A percentile compares a stretch with the other conserved stretches of the same genome.
Conservation (phyloP, 2,797 vertebrate genomes). For the Lacerta bilineata region DNA sequence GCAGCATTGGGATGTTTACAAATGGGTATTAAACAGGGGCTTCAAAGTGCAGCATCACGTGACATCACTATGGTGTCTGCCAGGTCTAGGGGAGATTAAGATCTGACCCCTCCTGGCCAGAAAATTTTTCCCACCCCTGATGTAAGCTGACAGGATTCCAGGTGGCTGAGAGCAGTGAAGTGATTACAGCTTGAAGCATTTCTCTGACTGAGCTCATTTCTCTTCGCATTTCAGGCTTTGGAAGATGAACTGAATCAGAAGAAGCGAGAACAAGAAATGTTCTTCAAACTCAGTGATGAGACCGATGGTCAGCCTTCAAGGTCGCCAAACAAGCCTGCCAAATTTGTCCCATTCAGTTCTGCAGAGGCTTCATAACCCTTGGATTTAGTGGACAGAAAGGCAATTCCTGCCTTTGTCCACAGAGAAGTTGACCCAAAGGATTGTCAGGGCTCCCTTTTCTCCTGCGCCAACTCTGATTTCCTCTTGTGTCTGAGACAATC, state of each 20-base stretch:
- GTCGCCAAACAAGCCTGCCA: conserved; percentile 87
- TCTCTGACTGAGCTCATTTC: conserved; percentile 4
- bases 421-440: conserved; percentile 48
- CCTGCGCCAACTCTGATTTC: conserved; percentile 35
- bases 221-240: conserved; percentile 81
- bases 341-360: conserved; percentile 89
- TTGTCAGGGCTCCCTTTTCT: neutral
- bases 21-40: too few species aligned
- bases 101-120: too few species aligned
- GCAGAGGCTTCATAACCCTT: conserved; percentile 81
- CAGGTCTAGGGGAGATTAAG: too few species aligned
- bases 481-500: neutral
- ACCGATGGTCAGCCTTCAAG: conserved; percentile 77
- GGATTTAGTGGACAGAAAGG: conserved; percentile 20
- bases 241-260: conserved; percentile 92
- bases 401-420: conserved; percentile 40
- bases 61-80: too few species aligned
- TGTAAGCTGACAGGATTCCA: neutral
- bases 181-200: neutral
- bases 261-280: conserved; percentile 92
- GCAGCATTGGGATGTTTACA: too few species aligned
- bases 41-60: too few species aligned
- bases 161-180: neutral
- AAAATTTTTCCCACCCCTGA: too few species aligned
- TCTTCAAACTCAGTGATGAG: conserved; percentile 88